Conservation (phyloP, 2,113 vertebrate genomes). For the Willisornis vidua region DNA sequence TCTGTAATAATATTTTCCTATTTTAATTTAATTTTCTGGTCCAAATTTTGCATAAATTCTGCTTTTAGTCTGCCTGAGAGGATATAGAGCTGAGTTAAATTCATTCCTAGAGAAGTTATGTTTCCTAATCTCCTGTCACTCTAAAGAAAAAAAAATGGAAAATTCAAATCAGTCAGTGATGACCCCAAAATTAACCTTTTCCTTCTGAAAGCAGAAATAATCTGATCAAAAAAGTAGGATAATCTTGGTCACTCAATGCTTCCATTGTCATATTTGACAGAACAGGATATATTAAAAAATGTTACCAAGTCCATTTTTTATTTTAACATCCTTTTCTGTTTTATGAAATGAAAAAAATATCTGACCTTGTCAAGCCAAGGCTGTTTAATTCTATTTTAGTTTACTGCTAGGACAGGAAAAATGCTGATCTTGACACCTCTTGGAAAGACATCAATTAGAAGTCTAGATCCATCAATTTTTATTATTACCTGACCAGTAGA, state of each 20-base stretch:
- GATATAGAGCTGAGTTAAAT: neutral
- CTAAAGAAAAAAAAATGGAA: neutral
- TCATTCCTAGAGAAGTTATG: neutral
- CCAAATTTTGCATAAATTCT: neutral
- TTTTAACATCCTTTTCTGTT: neutral
- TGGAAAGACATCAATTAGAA: neutral
- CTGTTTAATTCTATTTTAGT: slow-evolving; percentile 13
- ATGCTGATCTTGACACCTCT: neutral
- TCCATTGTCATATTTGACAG: neutral
- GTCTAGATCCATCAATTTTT: neutral
- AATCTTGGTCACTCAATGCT: neutral
- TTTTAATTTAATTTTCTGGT: neutral
- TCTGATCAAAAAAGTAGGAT: neutral
- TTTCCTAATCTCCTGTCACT: neutral
- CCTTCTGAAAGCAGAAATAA: neutral
- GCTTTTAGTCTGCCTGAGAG: neutral
- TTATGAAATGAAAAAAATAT: slow-evolving; percentile 9
- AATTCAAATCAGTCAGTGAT: neutral
- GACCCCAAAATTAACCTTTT: neutral
- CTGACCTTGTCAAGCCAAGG: slow-evolving; percentile 30
- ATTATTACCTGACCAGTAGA: neutral
- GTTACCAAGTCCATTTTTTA: neutral
- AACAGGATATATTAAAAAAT: neutral
- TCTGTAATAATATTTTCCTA: neutral
- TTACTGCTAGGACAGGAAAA: neutral